Evolutionary conservation across 2,888 invertebrate genomes (phyloP).

Genomic region (Hypena proboscidalis): DNA sequence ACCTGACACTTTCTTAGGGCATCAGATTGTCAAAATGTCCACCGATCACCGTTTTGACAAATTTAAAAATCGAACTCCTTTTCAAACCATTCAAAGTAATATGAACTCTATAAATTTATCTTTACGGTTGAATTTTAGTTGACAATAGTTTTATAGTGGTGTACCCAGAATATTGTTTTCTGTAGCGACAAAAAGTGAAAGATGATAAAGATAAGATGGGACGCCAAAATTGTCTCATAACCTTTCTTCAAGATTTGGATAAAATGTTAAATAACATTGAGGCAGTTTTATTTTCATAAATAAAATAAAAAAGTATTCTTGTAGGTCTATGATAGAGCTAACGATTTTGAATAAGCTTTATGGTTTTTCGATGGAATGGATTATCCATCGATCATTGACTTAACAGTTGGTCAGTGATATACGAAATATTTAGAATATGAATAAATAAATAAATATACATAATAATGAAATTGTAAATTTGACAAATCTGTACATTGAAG

Average conservation of each 20-base stretch:
- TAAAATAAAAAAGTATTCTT: neutral
- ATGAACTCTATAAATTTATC: neutral
- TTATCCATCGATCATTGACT: no score
- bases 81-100: neutral
- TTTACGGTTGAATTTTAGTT: conserved; percentile 1
- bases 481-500: no score
- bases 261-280: conserved; percentile 12
- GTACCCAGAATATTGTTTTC: conserved; percentile 24
- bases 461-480: no score
- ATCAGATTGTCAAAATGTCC: conserved; percentile 82
- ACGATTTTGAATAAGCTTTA: no score
- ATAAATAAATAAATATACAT: no score
- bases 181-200: conserved; percentile 63
- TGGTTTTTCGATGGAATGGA: no score
- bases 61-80: conserved; percentile 9
- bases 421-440: no score
- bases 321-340: no score
- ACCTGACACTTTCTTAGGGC: conserved; percentile 72
- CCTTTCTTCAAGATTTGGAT: conserved; percentile 25
- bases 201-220: conserved; percentile 66
- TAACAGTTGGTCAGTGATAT: no score
- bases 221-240: conserved; percentile 48
- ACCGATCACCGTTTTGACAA: conserved; percentile 57
- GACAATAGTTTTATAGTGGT: neutral
- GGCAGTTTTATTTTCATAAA: conserved; percentile 21